Evolutionary conservation across 1,140 invertebrate species (phyloP), one percentile per base, ranked within the genome.

Genomic region (Cotesia vestalis): DNA sequence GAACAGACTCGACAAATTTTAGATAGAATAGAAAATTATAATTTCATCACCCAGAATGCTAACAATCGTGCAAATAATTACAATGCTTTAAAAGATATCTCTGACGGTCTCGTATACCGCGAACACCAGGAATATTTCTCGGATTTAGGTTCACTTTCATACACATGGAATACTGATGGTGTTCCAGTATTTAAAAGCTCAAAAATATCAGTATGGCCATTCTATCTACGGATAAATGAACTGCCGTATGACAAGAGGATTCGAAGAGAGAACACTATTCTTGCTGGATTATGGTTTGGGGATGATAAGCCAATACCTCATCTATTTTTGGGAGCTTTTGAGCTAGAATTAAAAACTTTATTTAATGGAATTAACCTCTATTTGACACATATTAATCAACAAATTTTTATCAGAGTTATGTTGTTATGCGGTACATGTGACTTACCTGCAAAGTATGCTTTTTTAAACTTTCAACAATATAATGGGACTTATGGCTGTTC

Each of bases 391-490:
- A n/a, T n/a, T n/a, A n/a, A n/a, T n/a, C n/a, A n/a, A n/a, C n/a
- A n/a, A n/a, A n/a, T n/a, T n/a, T n/a, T n/a, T n/a, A n/a, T n/a
- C n/a, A 55, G 53, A 55, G 53, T 5, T 55, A 12, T 71, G 9
- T 35, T 53, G 14, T 5, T 64, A 2, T 20, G 8, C 4, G 68
- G 68, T 38, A 70, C 38, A 17, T 70, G 68, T 70, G 68, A 70
- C 60, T 40, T 51, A 12, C 69, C 34, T 35, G 34, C 51, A 11
- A 53, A 67, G 34, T 60, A 55, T 66, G 38, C 38, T 8, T 66
- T 63, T 46, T 40, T 57, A 8, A 71, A 64, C 52, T 53, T 72
- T 27, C 8, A 9, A 4, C 36, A 67, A 40, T 72, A 53, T 36
- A 61, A 72, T 61, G 55, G 53, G 5, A 20, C n/a, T 34, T 57